These are phyloP conservation scores for Sepiola atlantica DNA, from an alignment of 2,888 invertebrate genomes.

Conservation along the genomic window DNA sequence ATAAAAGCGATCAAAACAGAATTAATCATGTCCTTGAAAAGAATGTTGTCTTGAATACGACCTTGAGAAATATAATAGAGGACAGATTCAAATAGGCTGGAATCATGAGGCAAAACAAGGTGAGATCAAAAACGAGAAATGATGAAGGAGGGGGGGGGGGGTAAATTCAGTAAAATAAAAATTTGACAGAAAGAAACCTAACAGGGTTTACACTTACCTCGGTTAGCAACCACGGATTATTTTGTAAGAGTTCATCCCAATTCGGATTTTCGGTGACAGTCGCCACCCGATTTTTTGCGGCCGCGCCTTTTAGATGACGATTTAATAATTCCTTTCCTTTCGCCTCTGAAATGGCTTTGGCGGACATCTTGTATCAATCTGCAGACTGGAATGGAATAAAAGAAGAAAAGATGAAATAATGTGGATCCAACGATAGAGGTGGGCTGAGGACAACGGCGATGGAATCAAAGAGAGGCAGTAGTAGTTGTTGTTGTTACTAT, in stretches of 20 bases:
- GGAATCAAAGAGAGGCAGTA: not conserved
- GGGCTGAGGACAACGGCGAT: not conserved
- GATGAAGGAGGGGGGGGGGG: not conserved
- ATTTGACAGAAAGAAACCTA: not conserved
- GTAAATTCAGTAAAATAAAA: not conserved
- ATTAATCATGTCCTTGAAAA: not conserved
- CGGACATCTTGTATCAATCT: constrained; percentile 83
- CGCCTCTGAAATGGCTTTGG: constrained; percentile 95
- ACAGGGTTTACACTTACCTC: constrained; percentile 69
- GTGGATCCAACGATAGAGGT: not conserved
- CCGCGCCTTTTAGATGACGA: constrained; percentile 81
- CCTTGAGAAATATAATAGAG: not conserved
- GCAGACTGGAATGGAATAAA: not conserved
- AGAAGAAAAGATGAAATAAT: not conserved
- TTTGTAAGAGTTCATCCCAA: constrained; percentile 84
- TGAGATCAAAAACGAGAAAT: not conserved
- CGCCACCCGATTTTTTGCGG: constrained; percentile 84
- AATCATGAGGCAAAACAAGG: not conserved
- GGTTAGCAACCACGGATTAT: constrained; percentile 87
- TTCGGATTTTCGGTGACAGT: constrained; percentile 85
- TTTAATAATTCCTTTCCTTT: constrained; percentile 94
- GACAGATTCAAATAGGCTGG: not conserved
- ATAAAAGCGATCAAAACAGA: not conserved
- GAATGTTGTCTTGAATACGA: not conserved
- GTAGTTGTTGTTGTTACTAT: not conserved